A percentile compares a stretch with the other conserved stretches of the same genome.
Conservation (phyloP, 1,140 invertebrate species). For the Hycleus cichorii region DNA sequence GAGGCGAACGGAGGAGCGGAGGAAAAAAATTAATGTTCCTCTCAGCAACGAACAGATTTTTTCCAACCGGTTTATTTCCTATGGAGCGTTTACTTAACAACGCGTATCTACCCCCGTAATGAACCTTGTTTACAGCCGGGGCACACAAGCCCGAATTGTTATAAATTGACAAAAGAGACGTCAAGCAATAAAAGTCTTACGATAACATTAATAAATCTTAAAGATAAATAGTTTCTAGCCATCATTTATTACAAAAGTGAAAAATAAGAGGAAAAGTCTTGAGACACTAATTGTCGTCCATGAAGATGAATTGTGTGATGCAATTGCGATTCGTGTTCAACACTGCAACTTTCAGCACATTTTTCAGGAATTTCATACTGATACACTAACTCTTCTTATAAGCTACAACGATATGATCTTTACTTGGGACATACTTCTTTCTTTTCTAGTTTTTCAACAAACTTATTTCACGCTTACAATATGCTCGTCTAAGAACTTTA, state of each 20-base stretch:
- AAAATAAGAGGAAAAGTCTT: conserved; percentile 31
- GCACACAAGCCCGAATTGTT: conserved; percentile 18
- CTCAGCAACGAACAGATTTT: conserved; percentile 10
- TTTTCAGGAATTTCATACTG: too few species aligned
- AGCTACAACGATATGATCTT: too few species aligned
- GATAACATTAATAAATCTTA: conserved; percentile 29
- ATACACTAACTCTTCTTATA: too few species aligned
- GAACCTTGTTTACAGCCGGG: conserved; percentile 12
- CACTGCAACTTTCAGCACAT: too few species aligned
- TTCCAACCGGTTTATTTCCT: conserved; percentile 11
- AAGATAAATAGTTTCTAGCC: conserved; percentile 26
- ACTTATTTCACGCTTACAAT: too few species aligned
- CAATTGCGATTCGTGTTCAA: too few species aligned
- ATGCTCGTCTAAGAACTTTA: too few species aligned
- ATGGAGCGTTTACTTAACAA: conserved; percentile 14
- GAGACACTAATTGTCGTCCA: conserved; percentile 31
- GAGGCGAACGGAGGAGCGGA: too few species aligned
- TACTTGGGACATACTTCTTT: too few species aligned
- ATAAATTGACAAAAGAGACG: conserved; percentile 24
- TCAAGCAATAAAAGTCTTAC: conserved; percentile 23
- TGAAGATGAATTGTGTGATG: conserved; percentile 23
- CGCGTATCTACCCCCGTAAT: conserved; percentile 13
- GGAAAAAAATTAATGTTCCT: conserved; percentile 5
- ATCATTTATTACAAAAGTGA: conserved; percentile 30
- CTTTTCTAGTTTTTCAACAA: too few species aligned